Conservation (phyloP, 2,113 vertebrate species). For the Protobothrops mucrosquamatus region DNA sequence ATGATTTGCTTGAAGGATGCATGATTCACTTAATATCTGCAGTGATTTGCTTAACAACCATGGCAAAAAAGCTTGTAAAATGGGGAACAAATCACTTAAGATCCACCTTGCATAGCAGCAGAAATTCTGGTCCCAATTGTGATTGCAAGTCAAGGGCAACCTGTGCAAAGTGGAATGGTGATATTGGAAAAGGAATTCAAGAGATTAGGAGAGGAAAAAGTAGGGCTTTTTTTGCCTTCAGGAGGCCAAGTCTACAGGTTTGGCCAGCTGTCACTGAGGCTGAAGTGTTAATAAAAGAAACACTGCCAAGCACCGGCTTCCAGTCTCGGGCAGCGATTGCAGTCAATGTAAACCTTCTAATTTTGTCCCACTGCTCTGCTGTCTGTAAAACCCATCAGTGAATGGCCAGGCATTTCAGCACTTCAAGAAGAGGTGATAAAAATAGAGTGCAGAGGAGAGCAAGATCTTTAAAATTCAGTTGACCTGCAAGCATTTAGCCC, state of each 20-base stretch:
- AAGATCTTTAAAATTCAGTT: background rate
- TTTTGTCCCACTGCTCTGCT: background rate
- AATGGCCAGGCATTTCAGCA: background rate
- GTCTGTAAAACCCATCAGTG: background rate
- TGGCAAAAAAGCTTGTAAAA: too few relatives aligned
- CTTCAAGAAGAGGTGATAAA: background rate
- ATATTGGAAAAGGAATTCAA: background rate
- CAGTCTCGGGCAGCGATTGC: background rate
- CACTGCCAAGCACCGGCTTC: background rate
- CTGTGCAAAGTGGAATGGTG: background rate
- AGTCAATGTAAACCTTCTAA: background rate
- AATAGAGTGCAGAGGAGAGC: background rate
- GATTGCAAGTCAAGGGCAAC: background rate
- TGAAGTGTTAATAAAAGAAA: slow-evolving; percentile 40
- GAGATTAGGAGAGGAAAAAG: background rate
- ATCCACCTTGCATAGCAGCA: background rate
- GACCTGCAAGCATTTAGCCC: background rate
- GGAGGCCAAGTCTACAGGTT: background rate
- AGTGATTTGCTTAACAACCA: background rate
- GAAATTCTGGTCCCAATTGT: background rate
- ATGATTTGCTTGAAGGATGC: background rate
- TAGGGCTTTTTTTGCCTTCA: background rate
- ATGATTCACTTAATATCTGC: background rate
- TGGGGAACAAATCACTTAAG: background rate
- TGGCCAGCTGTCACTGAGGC: slow-evolving; percentile 7